Evolutionary conservation across 2,888 invertebrate species (phyloP), one percentile per base, ranked within the genome.

Genomic region (Catonia carolina): DNA sequence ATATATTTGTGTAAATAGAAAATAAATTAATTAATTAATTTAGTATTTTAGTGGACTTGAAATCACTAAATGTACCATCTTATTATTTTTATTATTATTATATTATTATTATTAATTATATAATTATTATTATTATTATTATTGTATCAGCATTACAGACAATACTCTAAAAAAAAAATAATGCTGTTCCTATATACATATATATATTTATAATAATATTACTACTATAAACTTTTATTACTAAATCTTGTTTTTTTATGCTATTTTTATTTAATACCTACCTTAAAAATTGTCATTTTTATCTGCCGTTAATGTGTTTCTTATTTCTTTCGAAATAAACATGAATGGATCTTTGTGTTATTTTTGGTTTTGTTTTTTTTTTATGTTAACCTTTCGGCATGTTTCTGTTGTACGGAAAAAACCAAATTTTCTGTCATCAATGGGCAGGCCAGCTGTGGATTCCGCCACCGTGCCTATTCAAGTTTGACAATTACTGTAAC

Each of bases 261-360:
- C 45, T 45, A 42, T 42, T 42, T 33, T 42, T 42, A 42, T 42
- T 42, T 42, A 45, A 45, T 45, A 22, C n/a, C n/a, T n/a, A n/a
- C n/a, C n/a, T n/a, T n/a, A n/a, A n/a, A 45, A 45, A 23, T 45
- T 22, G 45, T 20, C 22, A 45, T 45, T 51, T 51, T 39, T 37
- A 51, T 37, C 22, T 10, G 27, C 51, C 36, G 20, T 18, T 22
- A 51, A 36, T 51, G 37, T 51, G 51, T 51, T 51, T 37, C 8
- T 18, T 51, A 33, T 36, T 51, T 51, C 36, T 7, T 20, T 20
- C 23, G n/a, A 37, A 51, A 37, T 50, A 36, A 36, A 50, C 17
- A 39, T 51, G 20, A 51, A 37, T 51, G 51, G 39, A 36, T 51
- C 27, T 6, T 27, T 27, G 27, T 27, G 27, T 27, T 27, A 27